Conservation (phyloP, 2,888 invertebrate genomes). For the Dione vanillae region DNA sequence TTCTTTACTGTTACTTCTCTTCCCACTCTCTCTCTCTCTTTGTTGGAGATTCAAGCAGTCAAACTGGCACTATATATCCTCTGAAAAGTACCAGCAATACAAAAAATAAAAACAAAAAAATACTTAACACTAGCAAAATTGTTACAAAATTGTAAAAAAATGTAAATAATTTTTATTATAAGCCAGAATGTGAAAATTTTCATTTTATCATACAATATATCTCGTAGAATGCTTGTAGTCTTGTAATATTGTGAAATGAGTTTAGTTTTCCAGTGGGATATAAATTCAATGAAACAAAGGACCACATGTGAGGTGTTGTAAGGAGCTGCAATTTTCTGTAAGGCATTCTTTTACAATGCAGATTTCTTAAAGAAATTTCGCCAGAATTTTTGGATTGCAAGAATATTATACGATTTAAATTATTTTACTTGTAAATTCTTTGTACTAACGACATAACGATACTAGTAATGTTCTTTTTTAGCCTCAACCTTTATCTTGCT, state of each 20-base stretch:
- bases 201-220: conserved; percentile 21
- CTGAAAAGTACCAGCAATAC: too few relatives aligned
- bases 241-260: conserved; percentile 38
- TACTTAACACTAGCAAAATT: not conserved
- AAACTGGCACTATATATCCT: too few relatives aligned
- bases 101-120: too few relatives aligned
- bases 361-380: conserved; percentile 25
- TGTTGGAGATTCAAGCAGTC: too few relatives aligned
- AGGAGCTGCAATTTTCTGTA: conserved; percentile 52
- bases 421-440: not conserved
- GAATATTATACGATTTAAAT: not conserved
- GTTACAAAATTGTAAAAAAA: not conserved
- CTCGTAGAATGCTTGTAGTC: conserved; percentile 31
- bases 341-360: conserved; percentile 27
- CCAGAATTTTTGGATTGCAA: conserved; percentile 14
- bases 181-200: conserved; percentile 12
- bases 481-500: too few relatives aligned
- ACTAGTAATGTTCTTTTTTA: too few relatives aligned
- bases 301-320: conserved; percentile 53
- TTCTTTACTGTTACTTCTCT: too few relatives aligned
- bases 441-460: too few relatives aligned
- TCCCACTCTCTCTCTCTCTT: too few relatives aligned
- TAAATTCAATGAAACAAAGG: conserved; percentile 57
- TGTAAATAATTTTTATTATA: conserved; percentile 12
- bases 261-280: conserved; percentile 47